Percentiles rank a stretch among this genome's conserved stretches.
phyloP scores from a whole-genome alignment of 1,140 invertebrate genomes.

The Hylaeus anthracinus region DNA sequence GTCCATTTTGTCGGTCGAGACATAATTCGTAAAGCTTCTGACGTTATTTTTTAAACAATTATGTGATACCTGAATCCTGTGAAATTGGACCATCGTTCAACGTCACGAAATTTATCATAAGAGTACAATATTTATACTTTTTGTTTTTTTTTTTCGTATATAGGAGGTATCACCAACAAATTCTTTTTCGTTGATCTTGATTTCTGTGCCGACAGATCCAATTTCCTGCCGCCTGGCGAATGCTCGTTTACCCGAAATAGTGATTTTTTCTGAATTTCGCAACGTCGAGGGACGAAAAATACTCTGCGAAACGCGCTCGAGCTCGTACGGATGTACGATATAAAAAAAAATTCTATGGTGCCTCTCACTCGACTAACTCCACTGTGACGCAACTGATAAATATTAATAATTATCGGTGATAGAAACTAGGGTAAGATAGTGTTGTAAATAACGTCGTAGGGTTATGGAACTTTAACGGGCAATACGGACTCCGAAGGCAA shows the following conservation, averaged over 20 bases:
- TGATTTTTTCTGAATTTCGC: neutral
- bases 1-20: too few relatives aligned
- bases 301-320: conserved; percentile 56
- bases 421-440: conserved; percentile 42
- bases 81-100: too few relatives aligned
- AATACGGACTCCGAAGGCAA: conserved; percentile 11
- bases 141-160: too few relatives aligned
- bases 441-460: conserved; percentile 30
- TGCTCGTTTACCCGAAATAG: neutral
- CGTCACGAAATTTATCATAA: too few relatives aligned
- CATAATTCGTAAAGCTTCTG: too few relatives aligned
- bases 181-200: neutral
- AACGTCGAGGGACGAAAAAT: conserved; percentile 23
- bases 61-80: too few relatives aligned
- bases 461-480: conserved; percentile 12
- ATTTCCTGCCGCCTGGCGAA: neutral
- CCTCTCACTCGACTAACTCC: conserved; percentile 66
- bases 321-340: conserved; percentile 53
- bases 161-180: neutral
- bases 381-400: conserved; percentile 52
- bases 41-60: too few relatives aligned
- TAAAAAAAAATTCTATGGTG: conserved; percentile 67
- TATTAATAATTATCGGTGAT: conserved; percentile 19
- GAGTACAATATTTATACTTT: too few relatives aligned
- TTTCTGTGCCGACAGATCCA: neutral